Conservation (phyloP, 2,888 invertebrate species). For the Synergus gifuensis region DNA sequence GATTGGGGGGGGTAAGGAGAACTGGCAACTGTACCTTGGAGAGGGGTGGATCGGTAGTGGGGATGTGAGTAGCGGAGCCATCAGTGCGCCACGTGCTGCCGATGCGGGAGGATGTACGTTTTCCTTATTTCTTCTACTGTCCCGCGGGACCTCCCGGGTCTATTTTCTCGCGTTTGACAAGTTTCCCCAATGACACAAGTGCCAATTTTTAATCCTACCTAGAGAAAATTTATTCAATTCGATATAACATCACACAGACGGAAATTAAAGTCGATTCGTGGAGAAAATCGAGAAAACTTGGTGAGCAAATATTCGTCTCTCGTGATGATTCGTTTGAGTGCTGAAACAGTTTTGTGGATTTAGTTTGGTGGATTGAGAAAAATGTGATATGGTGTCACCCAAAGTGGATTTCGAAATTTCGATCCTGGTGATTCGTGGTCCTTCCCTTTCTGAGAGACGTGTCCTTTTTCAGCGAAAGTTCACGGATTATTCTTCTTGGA, state of each 20-base stretch:
- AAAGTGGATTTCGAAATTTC: slow-evolving; percentile 58
- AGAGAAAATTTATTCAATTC: neutral
- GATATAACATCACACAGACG: neutral
- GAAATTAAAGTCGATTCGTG: neutral
- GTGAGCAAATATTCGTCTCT: neutral
- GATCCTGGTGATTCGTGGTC: slow-evolving; percentile 56
- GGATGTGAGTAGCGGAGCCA: slow-evolving; percentile 69
- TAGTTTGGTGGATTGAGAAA: slow-evolving; percentile 50
- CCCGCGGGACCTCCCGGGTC: slow-evolving; percentile 30
- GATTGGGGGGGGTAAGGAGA: slow-evolving; percentile 43
- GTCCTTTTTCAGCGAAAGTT: slow-evolving; percentile 57
- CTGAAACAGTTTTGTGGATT: slow-evolving; percentile 42
- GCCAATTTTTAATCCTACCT: slow-evolving; percentile 13
- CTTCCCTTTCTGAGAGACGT: slow-evolving; percentile 51
- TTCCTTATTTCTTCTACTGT: slow-evolving; percentile 44
- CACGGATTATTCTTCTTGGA: slow-evolving; percentile 70
- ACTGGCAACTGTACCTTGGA: slow-evolving; percentile 35
- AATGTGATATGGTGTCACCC: slow-evolving; percentile 66
- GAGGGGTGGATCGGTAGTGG: slow-evolving; percentile 66
- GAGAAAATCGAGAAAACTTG: neutral
- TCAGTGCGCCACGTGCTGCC: slow-evolving; percentile 78
- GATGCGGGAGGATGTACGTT: slow-evolving; percentile 73
- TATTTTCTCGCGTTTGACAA: slow-evolving; percentile 26
- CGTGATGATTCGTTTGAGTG: slow-evolving; percentile 15
- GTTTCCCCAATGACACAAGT: slow-evolving; percentile 41